Evolutionary conservation across 2,113 vertebrate species (phyloP).

Genomic region (Thunnus thynnus): DNA sequence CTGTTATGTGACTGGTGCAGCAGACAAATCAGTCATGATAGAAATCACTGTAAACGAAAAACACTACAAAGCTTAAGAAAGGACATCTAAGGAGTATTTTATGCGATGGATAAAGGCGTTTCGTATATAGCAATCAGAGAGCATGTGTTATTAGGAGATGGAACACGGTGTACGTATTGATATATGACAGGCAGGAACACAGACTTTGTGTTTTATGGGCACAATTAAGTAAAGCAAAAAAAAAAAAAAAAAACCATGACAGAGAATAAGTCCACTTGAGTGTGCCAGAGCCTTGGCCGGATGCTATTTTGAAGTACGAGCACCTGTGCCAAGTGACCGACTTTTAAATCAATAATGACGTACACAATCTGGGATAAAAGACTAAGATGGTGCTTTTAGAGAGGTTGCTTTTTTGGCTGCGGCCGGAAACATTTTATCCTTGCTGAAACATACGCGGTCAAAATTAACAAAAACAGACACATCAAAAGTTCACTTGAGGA

Average conservation of each 20-base stretch:
- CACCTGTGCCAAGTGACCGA: conserved; percentile 55
- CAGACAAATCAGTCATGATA: background rate
- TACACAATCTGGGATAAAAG: conserved; percentile 49
- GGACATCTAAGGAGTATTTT: background rate
- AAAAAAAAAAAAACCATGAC: conserved; percentile 13
- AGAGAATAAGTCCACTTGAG: conserved; percentile 17
- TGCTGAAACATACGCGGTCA: conserved; percentile 12
- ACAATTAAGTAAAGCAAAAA: conserved; percentile 20
- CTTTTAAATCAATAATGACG: conserved; percentile 67
- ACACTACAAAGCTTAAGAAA: background rate
- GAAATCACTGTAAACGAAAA: background rate
- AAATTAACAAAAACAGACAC: conserved; percentile 20
- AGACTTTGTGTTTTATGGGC: conserved; percentile 23
- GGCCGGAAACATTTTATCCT: conserved; percentile 20
- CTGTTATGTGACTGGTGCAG: background rate
- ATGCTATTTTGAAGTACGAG: conserved; percentile 45
- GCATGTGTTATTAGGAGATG: background rate
- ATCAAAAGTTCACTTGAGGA: conserved; percentile 18
- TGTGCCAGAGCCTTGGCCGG: conserved; percentile 28
- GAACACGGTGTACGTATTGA: conserved; percentile 6
- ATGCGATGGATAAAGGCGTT: conserved; percentile 13
- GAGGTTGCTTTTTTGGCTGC: conserved; percentile 25
- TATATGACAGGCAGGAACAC: conserved; percentile 19
- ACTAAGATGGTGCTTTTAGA: conserved; percentile 28
- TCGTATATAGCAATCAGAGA: background rate